These are phyloP conservation scores for Vireo griseus DNA, from an alignment of 2,797 vertebrate genomes.

Conservation along the genomic window DNA sequence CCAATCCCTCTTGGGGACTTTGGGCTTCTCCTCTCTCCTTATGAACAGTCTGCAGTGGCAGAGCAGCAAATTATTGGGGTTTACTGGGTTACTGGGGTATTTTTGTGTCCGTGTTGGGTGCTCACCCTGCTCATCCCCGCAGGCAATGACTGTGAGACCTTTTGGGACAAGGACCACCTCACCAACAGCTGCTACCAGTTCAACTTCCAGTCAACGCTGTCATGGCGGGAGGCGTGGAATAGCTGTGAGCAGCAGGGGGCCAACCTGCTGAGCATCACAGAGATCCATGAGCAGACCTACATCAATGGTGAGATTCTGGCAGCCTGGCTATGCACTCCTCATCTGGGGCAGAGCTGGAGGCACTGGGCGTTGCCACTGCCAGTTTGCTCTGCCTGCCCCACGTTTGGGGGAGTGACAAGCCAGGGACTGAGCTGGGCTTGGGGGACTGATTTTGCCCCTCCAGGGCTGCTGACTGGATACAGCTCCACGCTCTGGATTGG, in stretches of 20 bases:
- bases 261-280: slow-evolving; percentile 93
- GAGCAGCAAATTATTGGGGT: neutral
- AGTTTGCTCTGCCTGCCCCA: neutral
- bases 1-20: neutral
- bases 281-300: slow-evolving; percentile 96
- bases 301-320: slow-evolving; percentile 84
- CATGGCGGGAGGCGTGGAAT: slow-evolving; percentile 92
- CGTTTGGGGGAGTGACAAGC: neutral
- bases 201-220: slow-evolving; percentile 93
- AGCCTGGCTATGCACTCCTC: neutral
- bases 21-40: neutral
- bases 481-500: slow-evolving; percentile 94
- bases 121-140: neutral
- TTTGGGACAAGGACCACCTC: slow-evolving; percentile 94
- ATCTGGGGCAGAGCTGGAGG: neutral
- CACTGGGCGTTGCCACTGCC: rapidly evolving
- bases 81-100: rapidly evolving
- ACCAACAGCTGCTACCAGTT: slow-evolving; percentile 98
- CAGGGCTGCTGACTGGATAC: slow-evolving; percentile 89
- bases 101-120: neutral
- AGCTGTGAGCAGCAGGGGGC: slow-evolving; percentile 96
- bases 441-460: neutral
- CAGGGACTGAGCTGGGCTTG: neutral
- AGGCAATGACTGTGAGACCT: slow-evolving; percentile 92
- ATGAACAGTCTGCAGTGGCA: neutral